These are phyloP conservation scores for Syngnathus floridae DNA, from an alignment of 2,113 vertebrate species.

Conservation along the genomic window DNA sequence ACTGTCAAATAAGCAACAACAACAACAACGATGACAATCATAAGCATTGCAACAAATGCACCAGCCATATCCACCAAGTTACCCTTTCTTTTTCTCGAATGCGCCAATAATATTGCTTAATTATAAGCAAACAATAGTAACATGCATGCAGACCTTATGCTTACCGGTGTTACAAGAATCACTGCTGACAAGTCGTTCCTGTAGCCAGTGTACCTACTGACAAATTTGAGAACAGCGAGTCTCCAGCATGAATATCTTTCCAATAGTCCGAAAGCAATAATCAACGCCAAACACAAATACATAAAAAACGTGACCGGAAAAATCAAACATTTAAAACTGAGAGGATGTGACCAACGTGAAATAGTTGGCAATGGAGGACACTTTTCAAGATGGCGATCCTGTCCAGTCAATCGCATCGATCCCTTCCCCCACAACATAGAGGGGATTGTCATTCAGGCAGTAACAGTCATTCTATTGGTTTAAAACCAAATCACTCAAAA, in stretches of 20 bases:
- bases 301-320: slow-evolving; percentile 30
- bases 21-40: neutral
- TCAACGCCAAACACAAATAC: slow-evolving; percentile 21
- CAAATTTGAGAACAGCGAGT: slow-evolving; percentile 49
- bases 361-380: slow-evolving; percentile 58
- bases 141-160: neutral
- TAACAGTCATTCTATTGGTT: slow-evolving; percentile 53
- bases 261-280: slow-evolving; percentile 34
- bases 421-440: slow-evolving; percentile 71
- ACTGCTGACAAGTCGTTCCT: slow-evolving; percentile 53
- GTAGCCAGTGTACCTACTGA: slow-evolving; percentile 69
- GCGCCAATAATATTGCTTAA: slow-evolving; percentile 36
- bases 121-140: slow-evolving; percentile 20
- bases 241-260: slow-evolving; percentile 60
- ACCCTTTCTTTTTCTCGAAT: too few species aligned
- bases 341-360: slow-evolving; percentile 67
- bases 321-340: slow-evolving; percentile 62
- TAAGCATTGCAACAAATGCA: neutral
- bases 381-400: slow-evolving; percentile 78
- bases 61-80: neutral
- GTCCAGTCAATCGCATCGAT: slow-evolving; percentile 62
- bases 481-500: slow-evolving; percentile 16
- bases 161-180: slow-evolving; percentile 27
- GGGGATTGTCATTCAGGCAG: slow-evolving; percentile 53
- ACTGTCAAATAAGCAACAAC: neutral